Evolutionary conservation across 2,797 vertebrate genomes (phyloP).

Genomic region (Lateolabrax maculatus): DNA sequence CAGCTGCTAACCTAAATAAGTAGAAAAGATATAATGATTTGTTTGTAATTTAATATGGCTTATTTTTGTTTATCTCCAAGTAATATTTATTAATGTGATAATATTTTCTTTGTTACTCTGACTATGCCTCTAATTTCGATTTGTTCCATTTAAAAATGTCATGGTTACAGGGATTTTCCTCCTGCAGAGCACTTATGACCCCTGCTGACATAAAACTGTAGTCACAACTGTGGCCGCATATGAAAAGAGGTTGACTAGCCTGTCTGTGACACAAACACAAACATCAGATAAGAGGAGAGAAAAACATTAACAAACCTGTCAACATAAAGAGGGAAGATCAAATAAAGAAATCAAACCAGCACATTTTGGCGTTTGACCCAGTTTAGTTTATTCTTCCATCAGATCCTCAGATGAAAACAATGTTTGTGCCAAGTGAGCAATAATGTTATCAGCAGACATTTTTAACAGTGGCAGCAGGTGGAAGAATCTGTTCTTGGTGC

Average conservation of each 20-base stretch:
- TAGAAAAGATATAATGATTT: neutral
- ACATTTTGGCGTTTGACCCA: conserved; percentile 45
- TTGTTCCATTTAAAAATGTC: neutral
- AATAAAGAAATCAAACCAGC: conserved; percentile 15
- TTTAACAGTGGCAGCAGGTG: conserved; percentile 59
- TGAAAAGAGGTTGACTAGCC: neutral
- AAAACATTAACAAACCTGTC: neutral
- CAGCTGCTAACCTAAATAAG: neutral
- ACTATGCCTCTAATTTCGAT: neutral
- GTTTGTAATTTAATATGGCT: neutral
- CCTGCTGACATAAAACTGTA: conserved; percentile 66
- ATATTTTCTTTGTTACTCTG: neutral
- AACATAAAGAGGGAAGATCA: neutral
- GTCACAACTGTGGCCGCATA: conserved; percentile 37
- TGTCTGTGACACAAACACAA: neutral
- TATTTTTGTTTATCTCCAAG: neutral
- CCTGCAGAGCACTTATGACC: conserved; percentile 51
- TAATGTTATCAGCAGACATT: conserved; percentile 52
- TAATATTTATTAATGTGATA: neutral
- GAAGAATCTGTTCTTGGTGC: conserved; percentile 42
- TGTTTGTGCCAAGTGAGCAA: conserved; percentile 59
- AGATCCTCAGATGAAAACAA: conserved; percentile 59
- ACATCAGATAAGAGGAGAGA: neutral
- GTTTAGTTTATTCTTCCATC: conserved; percentile 71
- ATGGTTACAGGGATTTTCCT: neutral